Evolutionary conservation across 2,888 invertebrate species (phyloP).

Genomic region (Epirrhoe tristata): DNA sequence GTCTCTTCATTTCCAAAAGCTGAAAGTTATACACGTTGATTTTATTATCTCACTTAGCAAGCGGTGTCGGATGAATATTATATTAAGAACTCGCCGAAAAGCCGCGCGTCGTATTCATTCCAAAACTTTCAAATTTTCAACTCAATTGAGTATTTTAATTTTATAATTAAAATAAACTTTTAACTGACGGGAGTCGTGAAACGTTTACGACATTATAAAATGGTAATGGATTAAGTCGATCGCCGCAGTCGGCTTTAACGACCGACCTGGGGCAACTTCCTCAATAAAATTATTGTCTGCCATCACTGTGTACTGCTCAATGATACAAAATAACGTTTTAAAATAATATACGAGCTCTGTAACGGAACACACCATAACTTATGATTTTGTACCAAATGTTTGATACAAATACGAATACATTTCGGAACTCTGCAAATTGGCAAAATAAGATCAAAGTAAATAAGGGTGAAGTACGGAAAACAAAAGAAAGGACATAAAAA

Average conservation of each 20-base stretch:
- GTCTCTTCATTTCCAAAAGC: constrained; percentile 25
- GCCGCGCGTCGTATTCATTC: constrained; percentile 31
- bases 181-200: constrained; percentile 74
- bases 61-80: constrained; percentile 37
- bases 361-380: constrained; percentile 37
- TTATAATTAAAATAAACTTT: constrained; percentile 68
- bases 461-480: constrained; percentile 40
- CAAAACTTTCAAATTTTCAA: constrained; percentile 43
- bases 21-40: constrained; percentile 36
- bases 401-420: constrained; percentile 31
- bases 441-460: constrained; percentile 44
- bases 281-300: constrained; percentile 80
- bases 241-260: constrained; percentile 74
- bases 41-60: constrained; percentile 41
- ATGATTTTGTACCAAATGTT: constrained; percentile 21
- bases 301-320: constrained; percentile 50
- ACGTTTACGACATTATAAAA: constrained; percentile 82
- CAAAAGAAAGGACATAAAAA: constrained; percentile 48
- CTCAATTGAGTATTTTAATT: constrained; percentile 51
- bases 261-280: constrained; percentile 76
- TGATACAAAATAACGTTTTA: constrained; percentile 47
- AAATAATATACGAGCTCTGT: constrained; percentile 42
- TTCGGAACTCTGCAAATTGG: constrained; percentile 37
- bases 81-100: constrained; percentile 32
- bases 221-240: constrained; percentile 81